Base-by-base conservation (phyloP, 2,888 invertebrate species). In the Magallana nippona region DNA sequence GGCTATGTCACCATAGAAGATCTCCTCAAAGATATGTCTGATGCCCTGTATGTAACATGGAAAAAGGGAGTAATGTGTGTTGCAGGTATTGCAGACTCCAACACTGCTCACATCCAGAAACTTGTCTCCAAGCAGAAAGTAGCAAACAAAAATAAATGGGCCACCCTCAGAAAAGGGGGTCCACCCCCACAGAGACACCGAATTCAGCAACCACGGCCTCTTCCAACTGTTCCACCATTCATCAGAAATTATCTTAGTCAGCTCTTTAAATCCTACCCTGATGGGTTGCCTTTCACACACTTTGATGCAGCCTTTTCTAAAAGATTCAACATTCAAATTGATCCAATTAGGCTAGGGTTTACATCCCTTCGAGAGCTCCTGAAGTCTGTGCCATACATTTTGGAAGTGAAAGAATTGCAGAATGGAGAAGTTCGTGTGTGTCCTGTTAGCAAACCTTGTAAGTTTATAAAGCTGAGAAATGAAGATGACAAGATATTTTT, bases 51-150 rank as follows among this genome's bases (percentile, higher is more conserved):
- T 5, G 84, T 90, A 5, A 84, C 84, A 17, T 89, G 87, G 85
- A 85, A 83, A 56, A 88, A 88, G 82, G 91, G 91, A 1, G 81
- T 88, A 55, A 87, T 91, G 85, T 89, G 89, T 13, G 82, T 92
- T 13, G 87, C 82, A 63, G 90, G 88, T 0, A 88, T 90, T 5
- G 87, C 91, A 2, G 89, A 91, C 79, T 89, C 88, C 55, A 86
- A 88, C 2, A 92, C 92, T 2, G 79, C 86, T 22, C 92, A 92
- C 81, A 92, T 93, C n/a, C 89, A 90, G 83, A 89, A 86, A 81
- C 79, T 93, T 55, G 92, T 93, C 10, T 87, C 91, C 0, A 88
- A 88, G 62, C 92, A 92, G 82, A 92, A 89, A 83, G 82, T 90
- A 1, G 71, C 87, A 1, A 89, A 88, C 82, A 88, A 88, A 78